Conservation (phyloP, 1,140 invertebrate genomes). For the Brachionus koreanus region DNA sequence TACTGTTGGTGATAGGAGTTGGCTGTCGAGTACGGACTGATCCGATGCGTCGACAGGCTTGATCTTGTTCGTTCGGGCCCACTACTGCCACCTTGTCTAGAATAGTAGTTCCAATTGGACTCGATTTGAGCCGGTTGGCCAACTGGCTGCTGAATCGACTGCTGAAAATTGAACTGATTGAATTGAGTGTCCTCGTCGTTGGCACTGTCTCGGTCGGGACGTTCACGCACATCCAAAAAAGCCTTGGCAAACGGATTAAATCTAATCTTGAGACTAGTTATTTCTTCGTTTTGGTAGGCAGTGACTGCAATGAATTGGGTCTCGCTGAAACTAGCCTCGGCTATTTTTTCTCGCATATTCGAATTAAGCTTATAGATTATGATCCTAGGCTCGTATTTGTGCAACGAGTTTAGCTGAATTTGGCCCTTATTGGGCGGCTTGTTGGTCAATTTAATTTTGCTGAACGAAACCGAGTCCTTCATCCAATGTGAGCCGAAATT, state of each 20-base stretch:
- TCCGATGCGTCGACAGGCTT: not conserved
- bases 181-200: not conserved
- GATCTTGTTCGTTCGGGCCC: not conserved
- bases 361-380: conserved; percentile 77
- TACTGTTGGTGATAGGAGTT: conserved; percentile 6
- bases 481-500: conserved; percentile 97
- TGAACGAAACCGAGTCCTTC: conserved; percentile 90
- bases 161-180: not conserved
- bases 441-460: conserved; percentile 95
- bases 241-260: conserved; percentile 96
- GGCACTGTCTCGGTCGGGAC: not conserved
- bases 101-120: not conserved
- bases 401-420: conserved; percentile 75
- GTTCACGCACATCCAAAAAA: conserved; percentile 66
- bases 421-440: conserved; percentile 84
- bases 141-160: no score
- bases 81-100: not conserved
- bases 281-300: conserved; percentile 94
- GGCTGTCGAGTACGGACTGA: not conserved
- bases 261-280: conserved; percentile 90
- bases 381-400: conserved; percentile 92
- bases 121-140: not conserved
- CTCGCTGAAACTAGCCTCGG: conserved; percentile 83
- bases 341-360: conserved; percentile 64
- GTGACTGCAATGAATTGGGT: conserved; percentile 85